Percentiles rank a stretch among this genome's conserved stretches.
Evolutionary conservation across 2,113 vertebrate species (phyloP).

Genomic region (Sander lucioperca): DNA sequence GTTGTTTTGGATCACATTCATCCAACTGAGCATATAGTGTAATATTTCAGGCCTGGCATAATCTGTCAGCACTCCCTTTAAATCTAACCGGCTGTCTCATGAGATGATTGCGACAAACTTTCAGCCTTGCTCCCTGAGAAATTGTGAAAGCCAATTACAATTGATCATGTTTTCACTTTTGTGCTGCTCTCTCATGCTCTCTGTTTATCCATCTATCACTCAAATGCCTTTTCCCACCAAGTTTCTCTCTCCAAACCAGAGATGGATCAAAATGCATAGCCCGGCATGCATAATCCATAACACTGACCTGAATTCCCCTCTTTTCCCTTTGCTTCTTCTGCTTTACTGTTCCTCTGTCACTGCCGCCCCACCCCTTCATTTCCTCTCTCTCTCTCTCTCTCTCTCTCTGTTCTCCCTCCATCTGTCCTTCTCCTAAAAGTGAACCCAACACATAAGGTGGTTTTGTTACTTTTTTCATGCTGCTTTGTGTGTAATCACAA

Average conservation of each 20-base stretch:
- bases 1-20: constrained; percentile 20
- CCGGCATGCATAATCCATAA: constrained; percentile 54
- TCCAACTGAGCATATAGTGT: constrained; percentile 10
- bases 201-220: constrained; percentile 29
- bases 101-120: constrained; percentile 43
- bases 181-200: constrained; percentile 5
- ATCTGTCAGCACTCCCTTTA: constrained; percentile 35
- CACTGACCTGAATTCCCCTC: constrained; percentile 71
- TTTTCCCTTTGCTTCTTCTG: constrained; percentile 54
- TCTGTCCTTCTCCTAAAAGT: constrained; percentile 50
- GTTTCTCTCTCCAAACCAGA: constrained; percentile 45
- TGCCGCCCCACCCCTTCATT: constrained; percentile 60
- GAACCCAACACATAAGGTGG: constrained; percentile 36
- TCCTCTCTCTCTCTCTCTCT: constrained; percentile 47
- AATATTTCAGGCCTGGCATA: constrained; percentile 28
- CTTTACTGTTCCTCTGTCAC: constrained; percentile 59
- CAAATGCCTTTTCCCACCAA: constrained; percentile 41
- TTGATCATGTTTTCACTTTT: constrained; percentile 51
- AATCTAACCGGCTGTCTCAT: constrained; percentile 25
- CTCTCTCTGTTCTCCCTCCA: constrained; percentile 49
- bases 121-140: constrained; percentile 29
- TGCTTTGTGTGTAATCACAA: constrained; percentile 48
- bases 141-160: constrained; percentile 52
- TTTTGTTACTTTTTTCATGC: constrained; percentile 41
- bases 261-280: constrained; percentile 50